These are phyloP conservation scores for Heteronetta atricapilla DNA, from an alignment of 2,113 vertebrate genomes.

Conservation along the genomic window DNA sequence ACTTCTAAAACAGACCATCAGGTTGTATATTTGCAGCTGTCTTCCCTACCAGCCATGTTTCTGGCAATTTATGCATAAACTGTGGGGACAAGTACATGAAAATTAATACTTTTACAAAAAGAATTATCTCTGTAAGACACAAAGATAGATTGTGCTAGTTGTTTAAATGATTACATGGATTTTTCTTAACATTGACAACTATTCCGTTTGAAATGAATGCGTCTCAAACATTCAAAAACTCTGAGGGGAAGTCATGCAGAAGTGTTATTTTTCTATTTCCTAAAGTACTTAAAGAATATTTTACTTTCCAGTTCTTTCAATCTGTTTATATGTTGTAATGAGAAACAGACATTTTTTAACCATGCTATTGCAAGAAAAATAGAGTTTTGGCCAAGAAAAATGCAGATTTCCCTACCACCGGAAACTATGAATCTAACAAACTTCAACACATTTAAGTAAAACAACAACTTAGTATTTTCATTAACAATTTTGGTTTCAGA, in stretches of 20 bases:
- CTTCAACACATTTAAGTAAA: constrained; percentile 77
- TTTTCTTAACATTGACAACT: neutral
- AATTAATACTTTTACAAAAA: neutral
- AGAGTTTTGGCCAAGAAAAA: constrained; percentile 78
- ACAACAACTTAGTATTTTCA: constrained; percentile 75
- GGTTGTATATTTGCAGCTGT: neutral
- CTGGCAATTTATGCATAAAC: neutral
- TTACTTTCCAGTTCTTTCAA: constrained; percentile 57
- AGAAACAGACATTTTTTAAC: constrained; percentile 71
- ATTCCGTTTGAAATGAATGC: neutral
- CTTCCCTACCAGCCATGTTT: neutral
- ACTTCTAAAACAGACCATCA: neutral
- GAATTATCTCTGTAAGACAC: neutral
- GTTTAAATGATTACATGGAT: neutral
- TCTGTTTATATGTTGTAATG: constrained; percentile 77
- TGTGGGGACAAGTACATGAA: neutral
- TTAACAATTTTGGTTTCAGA: constrained; percentile 65
- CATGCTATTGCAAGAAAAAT: constrained; percentile 74
- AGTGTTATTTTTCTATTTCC: constrained; percentile 48
- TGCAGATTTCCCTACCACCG: constrained; percentile 72
- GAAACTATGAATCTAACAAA: constrained; percentile 82
- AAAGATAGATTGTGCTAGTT: neutral
- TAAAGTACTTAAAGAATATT: constrained; percentile 53
- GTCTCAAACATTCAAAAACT: neutral
- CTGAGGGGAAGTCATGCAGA: constrained; percentile 1